Percentiles rank a stretch among this genome's conserved stretches.
Evolutionary conservation across 2,888 invertebrate species (phyloP).

Genomic region (Latrodectus hesperus): DNA sequence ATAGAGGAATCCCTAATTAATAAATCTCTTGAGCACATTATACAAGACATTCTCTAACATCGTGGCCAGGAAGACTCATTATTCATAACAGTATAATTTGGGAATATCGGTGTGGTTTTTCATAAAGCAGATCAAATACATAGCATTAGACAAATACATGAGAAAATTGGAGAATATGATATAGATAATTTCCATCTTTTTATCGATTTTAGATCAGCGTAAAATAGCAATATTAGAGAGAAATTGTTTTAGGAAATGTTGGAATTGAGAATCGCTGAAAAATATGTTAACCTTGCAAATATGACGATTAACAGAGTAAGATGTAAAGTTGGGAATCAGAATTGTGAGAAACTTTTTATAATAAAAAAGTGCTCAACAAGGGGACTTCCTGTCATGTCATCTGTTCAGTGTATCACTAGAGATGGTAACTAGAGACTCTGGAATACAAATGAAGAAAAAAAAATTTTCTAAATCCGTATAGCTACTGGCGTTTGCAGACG

Average conservation of each 20-base stretch:
- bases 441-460: too few species aligned
- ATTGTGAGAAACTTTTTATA: background rate
- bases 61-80: background rate
- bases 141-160: slow-evolving; percentile 8
- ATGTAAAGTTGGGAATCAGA: background rate
- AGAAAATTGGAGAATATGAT: background rate
- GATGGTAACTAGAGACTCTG: too few species aligned
- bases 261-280: background rate
- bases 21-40: background rate
- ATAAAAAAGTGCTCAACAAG: background rate
- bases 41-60: slow-evolving; percentile 1
- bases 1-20: background rate
- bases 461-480: too few species aligned
- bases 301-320: background rate
- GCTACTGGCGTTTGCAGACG: too few species aligned
- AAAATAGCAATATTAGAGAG: background rate
- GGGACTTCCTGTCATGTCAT: background rate
- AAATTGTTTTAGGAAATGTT: slow-evolving; percentile 6
- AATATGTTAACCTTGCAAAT: background rate
- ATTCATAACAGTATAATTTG: background rate
- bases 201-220: slow-evolving; percentile 6
- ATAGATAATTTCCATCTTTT: slow-evolving; percentile 2
- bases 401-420: too few species aligned
- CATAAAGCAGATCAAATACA: background rate
- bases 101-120: slow-evolving; percentile 1